phyloP scores from a whole-genome alignment of 2,113 vertebrate genomes.

The Thamnophis sirtalis region DNA sequence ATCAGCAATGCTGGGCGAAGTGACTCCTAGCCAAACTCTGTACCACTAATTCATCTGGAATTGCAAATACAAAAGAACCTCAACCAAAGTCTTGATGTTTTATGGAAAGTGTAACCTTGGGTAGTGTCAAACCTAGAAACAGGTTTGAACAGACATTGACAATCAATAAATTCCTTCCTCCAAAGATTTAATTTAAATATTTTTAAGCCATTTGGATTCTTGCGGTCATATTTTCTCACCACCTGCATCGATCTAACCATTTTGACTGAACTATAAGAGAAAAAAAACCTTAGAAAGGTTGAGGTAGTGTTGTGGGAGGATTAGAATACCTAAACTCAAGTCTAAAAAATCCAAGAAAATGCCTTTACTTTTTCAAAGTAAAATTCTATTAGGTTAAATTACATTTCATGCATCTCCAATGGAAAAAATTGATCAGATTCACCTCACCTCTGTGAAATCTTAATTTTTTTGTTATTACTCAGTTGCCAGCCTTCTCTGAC shows the following conservation, averaged over 20 bases:
- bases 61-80: not conserved
- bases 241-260: not conserved
- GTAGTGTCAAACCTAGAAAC: not conserved
- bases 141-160: not conserved
- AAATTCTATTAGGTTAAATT: conserved; percentile 19
- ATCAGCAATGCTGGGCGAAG: not conserved
- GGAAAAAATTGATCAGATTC: conserved; percentile 23
- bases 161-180: not conserved
- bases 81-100: not conserved
- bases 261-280: not conserved
- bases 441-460: conserved; percentile 14
- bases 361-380: conserved; percentile 7
- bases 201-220: not conserved
- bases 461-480: conserved; percentile 12
- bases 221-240: not conserved
- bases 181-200: not conserved
- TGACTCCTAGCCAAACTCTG: not conserved
- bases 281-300: not conserved
- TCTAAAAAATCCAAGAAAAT: conserved; percentile 1
- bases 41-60: not conserved
- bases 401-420: conserved; percentile 11
- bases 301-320: not conserved
- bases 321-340: not conserved
- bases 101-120: not conserved
- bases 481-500: not conserved